These are phyloP conservation scores for Mythimna ferrago DNA, from an alignment of 2,888 invertebrate genomes.

Conservation along the genomic window DNA sequence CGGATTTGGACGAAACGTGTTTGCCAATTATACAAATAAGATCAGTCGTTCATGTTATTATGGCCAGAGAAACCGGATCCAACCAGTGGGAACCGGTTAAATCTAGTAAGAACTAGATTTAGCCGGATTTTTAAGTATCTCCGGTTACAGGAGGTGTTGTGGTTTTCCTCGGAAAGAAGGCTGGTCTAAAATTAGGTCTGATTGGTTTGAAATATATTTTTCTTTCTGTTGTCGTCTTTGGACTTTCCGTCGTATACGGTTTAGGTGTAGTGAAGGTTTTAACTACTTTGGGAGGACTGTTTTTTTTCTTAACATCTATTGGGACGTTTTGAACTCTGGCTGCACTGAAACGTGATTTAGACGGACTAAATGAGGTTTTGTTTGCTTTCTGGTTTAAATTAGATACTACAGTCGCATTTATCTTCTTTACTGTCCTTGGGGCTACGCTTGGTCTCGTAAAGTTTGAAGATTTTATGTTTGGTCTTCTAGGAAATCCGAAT, in stretches of 20 bases:
- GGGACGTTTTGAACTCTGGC: slow-evolving; percentile 86
- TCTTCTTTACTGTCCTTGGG: slow-evolving; percentile 75
- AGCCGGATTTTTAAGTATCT: slow-evolving; percentile 64
- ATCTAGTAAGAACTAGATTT: slow-evolving; percentile 55
- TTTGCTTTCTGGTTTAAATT: slow-evolving; percentile 78
- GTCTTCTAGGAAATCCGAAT: slow-evolving; percentile 84
- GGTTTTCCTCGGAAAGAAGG: slow-evolving; percentile 84
- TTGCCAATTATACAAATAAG: slow-evolving; percentile 67
- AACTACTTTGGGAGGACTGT: slow-evolving; percentile 69
- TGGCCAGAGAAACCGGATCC: slow-evolving; percentile 79
- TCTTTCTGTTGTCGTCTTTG: slow-evolving; percentile 83
- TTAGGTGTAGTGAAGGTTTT: slow-evolving; percentile 79
- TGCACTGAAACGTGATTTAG: slow-evolving; percentile 80
- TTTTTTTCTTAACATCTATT: slow-evolving; percentile 82
- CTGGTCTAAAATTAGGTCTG: slow-evolving; percentile 82
- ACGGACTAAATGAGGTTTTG: slow-evolving; percentile 81
- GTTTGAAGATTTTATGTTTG: slow-evolving; percentile 80
- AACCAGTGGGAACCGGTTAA: slow-evolving; percentile 64
- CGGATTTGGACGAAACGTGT: slow-evolving; percentile 67
- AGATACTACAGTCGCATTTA: slow-evolving; percentile 72
- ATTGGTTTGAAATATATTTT: slow-evolving; percentile 82
- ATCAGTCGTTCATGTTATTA: slow-evolving; percentile 76
- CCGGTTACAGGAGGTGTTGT: slow-evolving; percentile 72
- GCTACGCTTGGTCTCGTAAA: slow-evolving; percentile 73
- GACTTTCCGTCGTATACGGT: slow-evolving; percentile 81